Evolutionary conservation across 1,140 invertebrate genomes (phyloP).

Genomic region (Palaemon carinicauda): DNA sequence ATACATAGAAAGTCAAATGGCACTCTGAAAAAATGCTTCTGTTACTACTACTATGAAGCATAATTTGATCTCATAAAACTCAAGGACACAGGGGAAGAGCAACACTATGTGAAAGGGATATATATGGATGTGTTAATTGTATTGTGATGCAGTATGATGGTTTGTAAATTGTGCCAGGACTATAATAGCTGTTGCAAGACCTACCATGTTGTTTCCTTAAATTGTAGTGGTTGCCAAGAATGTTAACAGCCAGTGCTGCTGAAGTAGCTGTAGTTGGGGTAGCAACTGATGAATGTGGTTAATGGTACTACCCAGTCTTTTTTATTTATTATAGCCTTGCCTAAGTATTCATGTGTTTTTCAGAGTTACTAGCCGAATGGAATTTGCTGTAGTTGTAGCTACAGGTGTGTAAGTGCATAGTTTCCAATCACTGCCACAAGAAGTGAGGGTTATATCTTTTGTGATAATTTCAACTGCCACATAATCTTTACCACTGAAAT

Average conservation of each 20-base stretch:
- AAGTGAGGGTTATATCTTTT: conserved; percentile 49
- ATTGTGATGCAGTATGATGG: conserved; percentile 8
- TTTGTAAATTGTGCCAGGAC: conserved; percentile 23
- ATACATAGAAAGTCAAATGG: neutral
- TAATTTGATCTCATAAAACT: conserved; percentile 51
- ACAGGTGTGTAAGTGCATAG: conserved; percentile 31
- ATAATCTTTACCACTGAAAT: conserved; percentile 28
- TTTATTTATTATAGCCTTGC: conserved; percentile 49
- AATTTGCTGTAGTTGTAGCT: conserved; percentile 44
- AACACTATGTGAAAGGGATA: conserved; percentile 18
- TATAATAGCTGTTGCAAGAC: conserved; percentile 22
- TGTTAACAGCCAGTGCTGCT: conserved; percentile 35
- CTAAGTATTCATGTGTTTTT: conserved; percentile 48
- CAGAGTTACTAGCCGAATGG: conserved; percentile 47
- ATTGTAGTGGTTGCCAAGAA: conserved; percentile 45
- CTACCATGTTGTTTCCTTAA: conserved; percentile 20
- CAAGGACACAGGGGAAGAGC: conserved; percentile 39
- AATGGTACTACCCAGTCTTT: conserved; percentile 47
- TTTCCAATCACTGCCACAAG: conserved; percentile 49
- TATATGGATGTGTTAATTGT: neutral
- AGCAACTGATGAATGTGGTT: conserved; percentile 44
- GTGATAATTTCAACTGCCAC: conserved; percentile 55
- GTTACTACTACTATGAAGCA: conserved; percentile 9
- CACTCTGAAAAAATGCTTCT: neutral
- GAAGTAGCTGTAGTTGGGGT: conserved; percentile 51